These are phyloP conservation scores for Nicator chloris DNA, from an alignment of 2,113 vertebrate species.

Conservation along the genomic window DNA sequence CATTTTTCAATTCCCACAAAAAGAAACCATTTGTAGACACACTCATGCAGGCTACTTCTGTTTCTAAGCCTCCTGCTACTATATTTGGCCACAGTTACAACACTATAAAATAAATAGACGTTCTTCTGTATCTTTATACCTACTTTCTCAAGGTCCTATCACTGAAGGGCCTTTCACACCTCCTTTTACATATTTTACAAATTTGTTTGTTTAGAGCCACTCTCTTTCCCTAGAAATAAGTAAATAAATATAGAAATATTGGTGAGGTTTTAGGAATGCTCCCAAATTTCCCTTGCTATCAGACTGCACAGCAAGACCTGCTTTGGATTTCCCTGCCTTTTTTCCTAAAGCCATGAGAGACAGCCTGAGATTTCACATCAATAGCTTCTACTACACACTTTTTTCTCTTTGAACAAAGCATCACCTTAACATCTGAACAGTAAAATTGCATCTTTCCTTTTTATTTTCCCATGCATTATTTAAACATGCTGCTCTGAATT, in stretches of 20 bases:
- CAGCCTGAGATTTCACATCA: neutral
- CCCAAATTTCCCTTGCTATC: neutral
- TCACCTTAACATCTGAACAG: constrained; percentile 25
- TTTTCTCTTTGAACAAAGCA: constrained; percentile 10
- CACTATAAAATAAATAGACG: constrained; percentile 46
- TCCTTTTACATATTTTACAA: neutral
- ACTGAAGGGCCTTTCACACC: neutral
- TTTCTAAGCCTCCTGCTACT: constrained; percentile 32
- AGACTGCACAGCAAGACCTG: neutral
- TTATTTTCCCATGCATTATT: constrained; percentile 65
- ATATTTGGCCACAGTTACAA: constrained; percentile 39
- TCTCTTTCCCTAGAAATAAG: neutral
- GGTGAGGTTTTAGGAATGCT: neutral
- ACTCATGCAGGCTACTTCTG: neutral
- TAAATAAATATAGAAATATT: neutral
- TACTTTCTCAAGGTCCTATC: constrained; percentile 38
- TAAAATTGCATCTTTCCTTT: constrained; percentile 51
- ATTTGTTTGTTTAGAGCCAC: neutral
- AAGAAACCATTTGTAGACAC: constrained; percentile 34
- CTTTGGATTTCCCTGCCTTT: neutral
- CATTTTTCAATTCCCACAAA: constrained; percentile 47
- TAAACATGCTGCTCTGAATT: constrained; percentile 54
- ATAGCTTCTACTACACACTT: neutral
- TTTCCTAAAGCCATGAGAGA: neutral
- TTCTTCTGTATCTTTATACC: constrained; percentile 45